Evolutionary conservation across 1,140 invertebrate species (phyloP).

Genomic region (Spodoptera frugiperda): DNA sequence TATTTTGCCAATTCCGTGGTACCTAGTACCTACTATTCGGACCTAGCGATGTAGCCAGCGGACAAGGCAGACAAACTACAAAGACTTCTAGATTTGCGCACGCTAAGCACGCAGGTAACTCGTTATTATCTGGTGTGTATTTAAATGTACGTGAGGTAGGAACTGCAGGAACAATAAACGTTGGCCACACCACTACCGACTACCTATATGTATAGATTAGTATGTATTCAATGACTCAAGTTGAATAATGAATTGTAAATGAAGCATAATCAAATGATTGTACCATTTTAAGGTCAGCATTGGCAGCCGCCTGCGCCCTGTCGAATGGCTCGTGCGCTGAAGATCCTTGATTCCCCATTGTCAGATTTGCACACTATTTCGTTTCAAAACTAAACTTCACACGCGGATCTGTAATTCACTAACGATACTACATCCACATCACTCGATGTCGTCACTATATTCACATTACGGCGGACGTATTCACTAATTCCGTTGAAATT

Average conservation of each 20-base stretch:
- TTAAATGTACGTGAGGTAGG: slow-evolving; percentile 30
- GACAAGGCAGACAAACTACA: neutral
- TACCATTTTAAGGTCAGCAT: slow-evolving; percentile 82
- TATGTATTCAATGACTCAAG: slow-evolving; percentile 54
- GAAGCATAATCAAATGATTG: slow-evolving; percentile 60
- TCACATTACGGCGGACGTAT: slow-evolving; percentile 47
- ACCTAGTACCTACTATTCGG: neutral
- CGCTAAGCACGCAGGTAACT: slow-evolving; percentile 18
- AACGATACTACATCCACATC: slow-evolving; percentile 40
- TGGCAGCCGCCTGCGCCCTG: slow-evolving; percentile 79
- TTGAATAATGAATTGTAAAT: slow-evolving; percentile 61
- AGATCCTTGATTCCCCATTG: slow-evolving; percentile 90
- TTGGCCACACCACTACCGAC: slow-evolving; percentile 30
- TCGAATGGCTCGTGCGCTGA: slow-evolving; percentile 89
- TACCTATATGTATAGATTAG: slow-evolving; percentile 20
- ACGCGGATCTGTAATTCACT: slow-evolving; percentile 50
- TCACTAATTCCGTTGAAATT: slow-evolving; percentile 36
- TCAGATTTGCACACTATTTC: slow-evolving; percentile 48
- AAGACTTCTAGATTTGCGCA: slow-evolving; percentile 9
- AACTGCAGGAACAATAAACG: slow-evolving; percentile 48
- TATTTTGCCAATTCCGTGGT: slow-evolving; percentile 1
- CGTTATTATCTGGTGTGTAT: slow-evolving; percentile 18
- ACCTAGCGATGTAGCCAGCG: neutral
- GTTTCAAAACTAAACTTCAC: slow-evolving; percentile 56
- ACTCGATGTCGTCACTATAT: slow-evolving; percentile 44